Base-by-base conservation (phyloP, 2,888 invertebrate species). In the Thymelicus sylvestris region DNA sequence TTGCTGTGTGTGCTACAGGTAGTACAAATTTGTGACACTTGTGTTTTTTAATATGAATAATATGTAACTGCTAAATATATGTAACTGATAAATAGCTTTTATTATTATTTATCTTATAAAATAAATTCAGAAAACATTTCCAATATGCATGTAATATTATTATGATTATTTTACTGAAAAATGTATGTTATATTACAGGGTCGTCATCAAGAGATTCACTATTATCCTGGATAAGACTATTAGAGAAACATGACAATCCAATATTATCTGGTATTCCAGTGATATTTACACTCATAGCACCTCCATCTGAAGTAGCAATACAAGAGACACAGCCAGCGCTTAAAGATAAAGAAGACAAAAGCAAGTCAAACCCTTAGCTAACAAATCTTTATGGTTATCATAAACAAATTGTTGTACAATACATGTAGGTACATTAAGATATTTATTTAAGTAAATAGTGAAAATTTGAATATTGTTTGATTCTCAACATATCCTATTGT, bases 191-290 rank as follows among this genome's bases (percentile, higher is more conserved):
- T 67, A 57, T 86, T 84, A 67, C 84, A 94, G 99, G 99, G 66
- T 97, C 97, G 10, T 97, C 97, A 15, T 96, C 97, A 72, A 96
- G 97, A 88, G 98, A 98, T 89, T 98, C 99, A 0, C 89, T 99
- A 7, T 88, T 98, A n/a, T 98, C 98, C 0, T 99, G 97, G 98
- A 96, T 98, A 81, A 95, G 98, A 67, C 94, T 97, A 80, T 86
- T 98, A 76, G 97, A 98, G 86, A 95, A 94, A 72, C 92, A 96
- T 81, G 95, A 95, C 0, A 98, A 98, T 90, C 96, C 97, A 0
- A 85, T 94, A 10, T 88, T 99, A 72, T 95, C 95, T 66, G 93
- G 94, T 74, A 95, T 97, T 79, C 97, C 98, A n/a, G 95, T 99
- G 59, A 95, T 98, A 73, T 99, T 99, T 83, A 97, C 96, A 50